Conservation (phyloP, 92 coral and sea anemone genomes). For the Nematostella vectensis region DNA sequence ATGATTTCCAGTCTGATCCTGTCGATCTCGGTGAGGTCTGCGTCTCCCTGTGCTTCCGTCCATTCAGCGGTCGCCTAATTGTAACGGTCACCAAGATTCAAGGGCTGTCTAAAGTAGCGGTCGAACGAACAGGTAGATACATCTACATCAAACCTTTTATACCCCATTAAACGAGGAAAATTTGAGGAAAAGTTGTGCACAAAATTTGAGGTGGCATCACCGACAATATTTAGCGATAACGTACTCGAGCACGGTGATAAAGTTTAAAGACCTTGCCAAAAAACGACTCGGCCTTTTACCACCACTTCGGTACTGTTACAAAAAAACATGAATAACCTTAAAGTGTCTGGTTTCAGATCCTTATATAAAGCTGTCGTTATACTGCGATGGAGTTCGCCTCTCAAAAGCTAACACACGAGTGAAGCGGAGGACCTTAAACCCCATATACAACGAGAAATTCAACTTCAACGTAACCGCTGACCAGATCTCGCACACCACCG, state of each 20-base stretch:
- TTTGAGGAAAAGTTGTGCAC: not conserved
- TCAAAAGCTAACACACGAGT: constrained; percentile 94
- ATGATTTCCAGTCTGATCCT: constrained; percentile 47
- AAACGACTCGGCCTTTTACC: too few relatives aligned
- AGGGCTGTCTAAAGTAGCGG: constrained; percentile 60
- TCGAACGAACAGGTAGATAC: constrained; percentile 73
- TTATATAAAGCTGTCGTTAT: constrained; percentile 81
- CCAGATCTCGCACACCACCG: constrained; percentile 90
- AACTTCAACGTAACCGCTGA: constrained; percentile 92
- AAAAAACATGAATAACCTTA: too few relatives aligned
- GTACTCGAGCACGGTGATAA: too few relatives aligned
- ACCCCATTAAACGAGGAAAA: constrained; percentile 3
- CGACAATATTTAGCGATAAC: too few relatives aligned
- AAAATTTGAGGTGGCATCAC: too few relatives aligned
- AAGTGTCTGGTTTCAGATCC: constrained; percentile 41
- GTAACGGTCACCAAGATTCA: constrained; percentile 78
- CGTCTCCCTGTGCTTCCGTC: constrained; percentile 94
- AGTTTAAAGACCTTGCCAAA: too few relatives aligned
- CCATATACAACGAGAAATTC: constrained; percentile 93
- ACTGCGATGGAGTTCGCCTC: constrained; percentile 82
- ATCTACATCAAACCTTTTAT: too few relatives aligned
- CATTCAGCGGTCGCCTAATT: constrained; percentile 99
- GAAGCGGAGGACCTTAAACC: constrained; percentile 75
- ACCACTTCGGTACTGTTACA: too few relatives aligned
- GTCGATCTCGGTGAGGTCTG: constrained; percentile 69